Conservation (phyloP, 2,797 vertebrate genomes). For the Ataeniobius toweri region DNA sequence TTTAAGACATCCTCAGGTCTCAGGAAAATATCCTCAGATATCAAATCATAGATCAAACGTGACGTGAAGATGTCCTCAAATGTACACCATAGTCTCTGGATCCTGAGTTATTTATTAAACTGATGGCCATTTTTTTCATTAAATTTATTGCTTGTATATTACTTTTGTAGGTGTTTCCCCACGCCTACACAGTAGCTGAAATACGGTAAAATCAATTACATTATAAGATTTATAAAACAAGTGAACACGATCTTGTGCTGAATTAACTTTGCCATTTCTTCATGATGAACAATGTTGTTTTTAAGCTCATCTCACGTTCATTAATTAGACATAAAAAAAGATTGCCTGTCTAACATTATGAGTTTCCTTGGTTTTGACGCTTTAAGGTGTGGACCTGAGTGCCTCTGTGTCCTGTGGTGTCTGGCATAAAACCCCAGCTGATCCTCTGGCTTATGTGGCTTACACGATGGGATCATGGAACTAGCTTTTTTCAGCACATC, state of each 20-base stretch:
- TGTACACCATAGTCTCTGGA: too few relatives aligned
- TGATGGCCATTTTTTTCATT: background rate
- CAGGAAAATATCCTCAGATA: too few relatives aligned
- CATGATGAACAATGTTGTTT: background rate
- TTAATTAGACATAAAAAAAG: background rate
- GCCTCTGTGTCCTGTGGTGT: background rate
- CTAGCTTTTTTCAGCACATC: background rate
- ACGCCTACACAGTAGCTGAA: background rate
- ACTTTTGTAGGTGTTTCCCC: background rate
- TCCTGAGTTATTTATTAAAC: background rate
- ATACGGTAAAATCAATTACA: background rate
- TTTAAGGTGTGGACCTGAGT: background rate
- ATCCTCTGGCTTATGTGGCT: conserved; percentile 6
- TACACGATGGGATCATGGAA: background rate
- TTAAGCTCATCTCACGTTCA: background rate
- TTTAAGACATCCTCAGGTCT: too few relatives aligned
- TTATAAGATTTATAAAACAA: background rate
- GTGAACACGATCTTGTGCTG: background rate
- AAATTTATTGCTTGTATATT: too few relatives aligned
- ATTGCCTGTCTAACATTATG: background rate
- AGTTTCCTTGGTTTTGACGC: background rate
- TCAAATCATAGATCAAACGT: too few relatives aligned
- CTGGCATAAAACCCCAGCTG: background rate
- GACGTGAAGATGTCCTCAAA: too few relatives aligned
- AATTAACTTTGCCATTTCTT: background rate